Evolutionary conservation across 2,888 invertebrate species (phyloP), one percentile per base, ranked within the genome.

Genomic region (Halocaridina rubra): DNA sequence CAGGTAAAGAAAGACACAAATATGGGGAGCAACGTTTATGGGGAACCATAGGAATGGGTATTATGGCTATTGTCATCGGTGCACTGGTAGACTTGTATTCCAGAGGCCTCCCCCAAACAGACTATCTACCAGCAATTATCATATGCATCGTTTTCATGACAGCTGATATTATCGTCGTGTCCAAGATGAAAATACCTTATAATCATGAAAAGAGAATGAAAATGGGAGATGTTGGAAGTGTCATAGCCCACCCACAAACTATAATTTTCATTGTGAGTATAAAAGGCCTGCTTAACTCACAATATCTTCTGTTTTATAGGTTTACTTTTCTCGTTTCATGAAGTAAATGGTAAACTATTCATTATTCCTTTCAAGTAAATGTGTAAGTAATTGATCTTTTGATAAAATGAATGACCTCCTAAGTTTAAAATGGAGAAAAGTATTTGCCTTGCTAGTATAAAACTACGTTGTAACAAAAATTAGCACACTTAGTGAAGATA

Each of bases 11-110:
- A 80, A 93, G 94, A 22, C 93, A 94, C 72, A 92, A 93, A 30
- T 98, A 96, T 90, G 97, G 98, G 0, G 94, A 94, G 89, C 97
- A 97, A 90, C 93, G 97, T 67, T 92, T 97, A 85, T 98, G 95
- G 94, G 97, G 97, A 0, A 95, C 97, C 0, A 92, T 97, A 0
- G 97, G 97, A 0, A 96, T 95, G 94, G 97, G 97, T 22, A 91
- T 95, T 74, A 93, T 96, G 89, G 94, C 95, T 0, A 92, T 96
- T 27, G 90, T 95, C 22, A 93, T 95, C 0, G 97, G 97, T 0
- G 92, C 94, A 19, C 91, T 96, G 0, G 95, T 96, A 19, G 96
- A 97, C 90, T 89, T 92, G 29, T 93, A 94, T 89, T 96, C 96
- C 81, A 91, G 92, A n/a, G 94, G 94, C 3, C 90, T 92, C 74